phyloP scores from a whole-genome alignment of 2,888 invertebrate genomes.

The Lasioglossum villosulum region DNA sequence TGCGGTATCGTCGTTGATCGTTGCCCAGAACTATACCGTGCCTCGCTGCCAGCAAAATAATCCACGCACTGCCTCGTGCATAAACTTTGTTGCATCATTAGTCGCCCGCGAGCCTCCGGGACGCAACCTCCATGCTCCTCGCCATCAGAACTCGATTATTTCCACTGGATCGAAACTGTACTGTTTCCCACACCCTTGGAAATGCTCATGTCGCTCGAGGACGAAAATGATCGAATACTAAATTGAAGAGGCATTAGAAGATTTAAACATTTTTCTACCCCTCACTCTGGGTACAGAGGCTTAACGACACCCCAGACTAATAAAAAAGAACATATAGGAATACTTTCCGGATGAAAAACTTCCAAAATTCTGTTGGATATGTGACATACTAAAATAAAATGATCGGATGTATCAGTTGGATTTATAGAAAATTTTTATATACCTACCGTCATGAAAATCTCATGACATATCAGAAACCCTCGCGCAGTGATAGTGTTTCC shows the following conservation, averaged over 20 bases:
- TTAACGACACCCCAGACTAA: no score
- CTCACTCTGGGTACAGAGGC: no score
- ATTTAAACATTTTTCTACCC: not conserved
- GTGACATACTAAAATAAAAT: no score
- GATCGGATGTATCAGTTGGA: no score
- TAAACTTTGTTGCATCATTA: conserved; percentile 18
- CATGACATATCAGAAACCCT: no score
- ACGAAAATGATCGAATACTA: not conserved
- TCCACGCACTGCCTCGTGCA: not conserved
- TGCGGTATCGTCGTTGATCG: conserved; percentile 43
- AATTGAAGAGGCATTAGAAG: not conserved
- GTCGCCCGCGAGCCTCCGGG: not conserved
- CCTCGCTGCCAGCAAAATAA: conserved; percentile 4
- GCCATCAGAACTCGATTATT: conserved; percentile 8
- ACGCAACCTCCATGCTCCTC: not conserved
- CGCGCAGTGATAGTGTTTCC: no score
- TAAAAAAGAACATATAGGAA: no score
- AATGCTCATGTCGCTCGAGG: not conserved
- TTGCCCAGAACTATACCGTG: conserved; percentile 18
- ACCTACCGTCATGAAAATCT: no score
- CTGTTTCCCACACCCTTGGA: not conserved
- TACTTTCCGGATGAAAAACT: no score
- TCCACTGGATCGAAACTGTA: not conserved
- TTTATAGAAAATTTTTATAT: no score
- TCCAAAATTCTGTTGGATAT: no score